phyloP scores from a whole-genome alignment of 2,113 vertebrate genomes.

The Pithys albifrons region DNA sequence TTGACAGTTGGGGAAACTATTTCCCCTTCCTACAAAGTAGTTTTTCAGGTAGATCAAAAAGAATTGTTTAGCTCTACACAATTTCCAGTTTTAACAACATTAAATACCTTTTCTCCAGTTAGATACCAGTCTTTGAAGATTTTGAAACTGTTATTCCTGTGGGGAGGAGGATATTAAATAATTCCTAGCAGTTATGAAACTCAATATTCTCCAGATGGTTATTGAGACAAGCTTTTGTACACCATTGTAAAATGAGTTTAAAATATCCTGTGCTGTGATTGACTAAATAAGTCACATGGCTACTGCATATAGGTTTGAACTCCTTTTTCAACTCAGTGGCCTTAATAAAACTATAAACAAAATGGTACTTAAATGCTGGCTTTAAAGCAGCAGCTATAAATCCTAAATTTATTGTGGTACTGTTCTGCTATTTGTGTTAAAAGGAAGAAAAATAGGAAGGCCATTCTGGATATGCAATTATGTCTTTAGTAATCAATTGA shows the following conservation, averaged over 20 bases:
- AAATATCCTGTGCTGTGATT: conserved; percentile 62
- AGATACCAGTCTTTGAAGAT: conserved; percentile 65
- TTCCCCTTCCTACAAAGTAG: conserved; percentile 34
- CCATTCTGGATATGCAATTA: background rate
- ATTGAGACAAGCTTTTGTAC: conserved; percentile 57
- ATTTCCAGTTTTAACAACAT: conserved; percentile 60
- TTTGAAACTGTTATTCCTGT: conserved; percentile 62
- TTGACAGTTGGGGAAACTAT: conserved; percentile 44
- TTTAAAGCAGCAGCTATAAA: conserved; percentile 51
- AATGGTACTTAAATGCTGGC: conserved; percentile 17
- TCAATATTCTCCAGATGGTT: conserved; percentile 73
- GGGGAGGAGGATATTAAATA: conserved; percentile 68
- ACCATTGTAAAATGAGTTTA: conserved; percentile 63
- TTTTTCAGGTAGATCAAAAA: conserved; percentile 57
- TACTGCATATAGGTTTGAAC: conserved; percentile 43
- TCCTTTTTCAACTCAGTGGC: conserved; percentile 56
- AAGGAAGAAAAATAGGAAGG: background rate
- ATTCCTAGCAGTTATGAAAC: conserved; percentile 72
- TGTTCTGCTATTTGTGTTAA: background rate
- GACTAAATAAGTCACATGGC: conserved; percentile 68
- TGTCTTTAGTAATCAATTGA: background rate
- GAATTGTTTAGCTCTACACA: conserved; percentile 42
- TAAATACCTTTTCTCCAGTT: conserved; percentile 54
- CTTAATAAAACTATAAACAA: conserved; percentile 61
- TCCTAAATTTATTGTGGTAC: conserved; percentile 12